phyloP scores from a whole-genome alignment of 2,888 invertebrate genomes.

The Leucophora obtusa region DNA sequence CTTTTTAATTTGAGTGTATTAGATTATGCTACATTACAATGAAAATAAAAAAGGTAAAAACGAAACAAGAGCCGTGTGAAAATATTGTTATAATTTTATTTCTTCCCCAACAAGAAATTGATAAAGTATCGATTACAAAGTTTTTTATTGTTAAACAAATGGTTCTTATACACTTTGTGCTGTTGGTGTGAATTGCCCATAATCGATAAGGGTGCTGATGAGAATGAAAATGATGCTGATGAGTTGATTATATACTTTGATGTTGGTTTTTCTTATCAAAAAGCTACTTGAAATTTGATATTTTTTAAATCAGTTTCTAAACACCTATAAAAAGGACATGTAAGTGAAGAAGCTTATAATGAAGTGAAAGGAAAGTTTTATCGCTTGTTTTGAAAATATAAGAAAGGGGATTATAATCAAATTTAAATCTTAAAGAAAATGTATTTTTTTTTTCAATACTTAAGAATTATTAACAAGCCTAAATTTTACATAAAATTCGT shows the following conservation, averaged over 20 bases:
- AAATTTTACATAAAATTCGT: too few relatives aligned
- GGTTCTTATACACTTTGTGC: slow-evolving; percentile 5
- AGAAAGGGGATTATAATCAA: neutral
- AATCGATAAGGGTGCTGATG: slow-evolving; percentile 40
- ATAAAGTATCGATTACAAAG: slow-evolving; percentile 49
- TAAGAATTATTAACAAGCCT: too few relatives aligned
- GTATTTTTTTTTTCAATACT: neutral
- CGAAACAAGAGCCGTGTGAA: neutral
- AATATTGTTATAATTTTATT: neutral
- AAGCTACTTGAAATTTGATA: slow-evolving; percentile 51
- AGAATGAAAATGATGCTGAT: slow-evolving; percentile 27
- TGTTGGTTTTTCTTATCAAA: slow-evolving; percentile 30
- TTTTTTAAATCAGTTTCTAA: slow-evolving; percentile 19
- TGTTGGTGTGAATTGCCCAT: slow-evolving; percentile 30
- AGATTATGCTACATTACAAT: too few relatives aligned
- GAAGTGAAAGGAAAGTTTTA: neutral
- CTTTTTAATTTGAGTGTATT: too few relatives aligned
- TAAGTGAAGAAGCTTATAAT: neutral
- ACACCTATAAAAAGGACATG: neutral
- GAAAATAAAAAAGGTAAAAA: too few relatives aligned
- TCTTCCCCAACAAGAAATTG: slow-evolving; percentile 26
- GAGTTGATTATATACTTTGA: slow-evolving; percentile 46
- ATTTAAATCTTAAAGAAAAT: neutral
- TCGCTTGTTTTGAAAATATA: neutral
- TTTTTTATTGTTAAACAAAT: slow-evolving; percentile 6